Evolutionary conservation across 2,113 vertebrate genomes (phyloP).

Genomic region (Neodon shergylaensis): DNA sequence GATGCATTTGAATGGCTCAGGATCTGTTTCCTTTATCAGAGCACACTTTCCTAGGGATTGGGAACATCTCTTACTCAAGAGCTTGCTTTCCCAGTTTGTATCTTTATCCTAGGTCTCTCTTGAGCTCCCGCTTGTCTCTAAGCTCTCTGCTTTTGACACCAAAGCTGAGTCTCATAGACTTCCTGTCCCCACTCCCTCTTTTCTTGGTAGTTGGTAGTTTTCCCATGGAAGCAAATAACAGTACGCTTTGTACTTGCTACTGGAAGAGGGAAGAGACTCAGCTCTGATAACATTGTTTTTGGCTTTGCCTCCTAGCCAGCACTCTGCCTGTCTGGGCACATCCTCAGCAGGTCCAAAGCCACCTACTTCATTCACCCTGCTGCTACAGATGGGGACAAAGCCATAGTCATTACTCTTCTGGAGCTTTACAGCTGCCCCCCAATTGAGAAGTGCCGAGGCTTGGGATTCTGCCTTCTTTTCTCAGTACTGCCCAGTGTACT

Average conservation of each 20-base stretch:
- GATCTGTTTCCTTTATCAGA: neutral
- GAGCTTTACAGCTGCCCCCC: neutral
- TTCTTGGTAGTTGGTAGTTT: neutral
- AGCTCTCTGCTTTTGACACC: neutral
- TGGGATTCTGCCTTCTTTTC: neutral
- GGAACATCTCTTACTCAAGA: neutral
- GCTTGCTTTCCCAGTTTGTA: neutral
- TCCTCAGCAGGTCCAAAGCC: neutral
- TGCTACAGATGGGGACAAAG: neutral
- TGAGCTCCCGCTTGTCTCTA: neutral
- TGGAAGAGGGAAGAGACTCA: neutral
- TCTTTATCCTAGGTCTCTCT: neutral
- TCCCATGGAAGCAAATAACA: neutral
- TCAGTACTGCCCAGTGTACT: neutral
- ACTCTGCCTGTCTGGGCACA: neutral
- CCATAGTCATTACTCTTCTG: neutral
- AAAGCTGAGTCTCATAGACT: neutral
- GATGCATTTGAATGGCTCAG: neutral
- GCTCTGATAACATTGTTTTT: neutral
- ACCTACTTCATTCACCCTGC: neutral
- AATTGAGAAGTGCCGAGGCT: neutral
- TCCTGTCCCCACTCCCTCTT: neutral
- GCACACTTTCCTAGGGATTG: neutral
- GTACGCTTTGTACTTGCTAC: neutral
- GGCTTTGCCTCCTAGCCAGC: neutral